A percentile compares a stretch with the other conserved stretches of the same genome.
phyloP scores from a whole-genome alignment of 2,797 vertebrate species.

The Sebastes diploproa region DNA sequence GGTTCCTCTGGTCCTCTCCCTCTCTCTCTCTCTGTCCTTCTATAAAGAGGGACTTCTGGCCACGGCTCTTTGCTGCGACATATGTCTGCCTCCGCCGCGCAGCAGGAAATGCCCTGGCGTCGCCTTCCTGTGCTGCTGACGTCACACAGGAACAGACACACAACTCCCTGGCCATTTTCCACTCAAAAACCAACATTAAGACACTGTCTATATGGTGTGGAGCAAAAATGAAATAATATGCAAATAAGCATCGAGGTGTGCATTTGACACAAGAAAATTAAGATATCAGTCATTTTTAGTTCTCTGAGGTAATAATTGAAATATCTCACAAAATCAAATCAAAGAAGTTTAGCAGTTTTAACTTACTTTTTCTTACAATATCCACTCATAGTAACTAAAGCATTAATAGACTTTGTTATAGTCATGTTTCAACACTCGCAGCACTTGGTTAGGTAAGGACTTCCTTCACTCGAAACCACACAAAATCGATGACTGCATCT shows the following conservation, averaged over 20 bases:
- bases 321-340: background rate
- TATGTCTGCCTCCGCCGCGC: slow-evolving; percentile 73
- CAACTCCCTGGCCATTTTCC: slow-evolving; percentile 19
- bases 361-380: background rate
- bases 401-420: too few species aligned
- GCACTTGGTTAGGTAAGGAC: background rate
- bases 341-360: background rate
- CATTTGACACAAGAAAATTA: background rate
- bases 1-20: slow-evolving; percentile 10
- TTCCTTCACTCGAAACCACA: background rate
- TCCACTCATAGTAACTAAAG: too few species aligned
- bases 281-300: background rate
- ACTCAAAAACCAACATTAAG: background rate
- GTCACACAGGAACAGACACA: slow-evolving; percentile 59
- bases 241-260: background rate
- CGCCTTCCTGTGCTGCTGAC: slow-evolving; percentile 59
- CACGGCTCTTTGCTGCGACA: slow-evolving; percentile 56
- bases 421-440: too few species aligned
- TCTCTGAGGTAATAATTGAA: background rate
- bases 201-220: background rate
- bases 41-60: slow-evolving; percentile 60
- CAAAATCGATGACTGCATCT: background rate
- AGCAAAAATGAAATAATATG: background rate
- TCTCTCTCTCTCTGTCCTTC: background rate
- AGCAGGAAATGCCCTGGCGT: slow-evolving; percentile 67